Base-by-base conservation (phyloP, 2,888 invertebrate genomes). In the Anaspis maculata region DNA sequence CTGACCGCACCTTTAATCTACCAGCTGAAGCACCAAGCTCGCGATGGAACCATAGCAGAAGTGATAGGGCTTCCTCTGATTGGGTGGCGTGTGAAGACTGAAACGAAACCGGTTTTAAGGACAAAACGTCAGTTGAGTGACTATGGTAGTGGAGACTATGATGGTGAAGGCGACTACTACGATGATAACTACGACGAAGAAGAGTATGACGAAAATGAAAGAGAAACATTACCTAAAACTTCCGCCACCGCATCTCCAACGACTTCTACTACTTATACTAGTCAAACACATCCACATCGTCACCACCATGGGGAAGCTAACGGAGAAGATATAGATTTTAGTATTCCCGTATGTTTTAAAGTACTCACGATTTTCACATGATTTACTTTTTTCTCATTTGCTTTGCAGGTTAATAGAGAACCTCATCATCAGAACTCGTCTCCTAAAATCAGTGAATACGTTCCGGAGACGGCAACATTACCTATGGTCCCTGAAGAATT, bases 21-120 rank as follows among this genome's bases (percentile, higher is more conserved):
- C 16, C 76, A 77, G 16, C 61, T 85, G 7, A 73, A 82, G 39
- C 74, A 77, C 29, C 78, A 82, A 48, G 73, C 83, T 0, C 70
- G 73, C 3, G 83, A 83, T 52, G 86, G 86, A 1, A 79, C 79
- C 0, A 68, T 88, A 32, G 70, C 79, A 12, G 76, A 79, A 54
- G 72, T 80, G 7, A 55, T 84, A 29, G 73, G 78, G 14, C 67
- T 80, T 50, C 81, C 83, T 1, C 73, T 85, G 10, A 66, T 81
- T 16, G 78, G 81, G 13, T 87, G 85, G 85, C 71, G 79, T 33
- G 74, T 67, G 3, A 69, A 70, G 45, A 69, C 66, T 49, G 66
- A 66, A 42, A 64, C 66, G 16, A 62, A 62, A 32, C 43, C 52
- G 3, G 41, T 49, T 16, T 51, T 61, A 21, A 56, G 66, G 36